Percentiles rank a stretch among this genome's conserved stretches.
These are phyloP conservation scores for Parascotia fuliginaria DNA, from an alignment of 2,888 invertebrate species.

Conservation along the genomic window DNA sequence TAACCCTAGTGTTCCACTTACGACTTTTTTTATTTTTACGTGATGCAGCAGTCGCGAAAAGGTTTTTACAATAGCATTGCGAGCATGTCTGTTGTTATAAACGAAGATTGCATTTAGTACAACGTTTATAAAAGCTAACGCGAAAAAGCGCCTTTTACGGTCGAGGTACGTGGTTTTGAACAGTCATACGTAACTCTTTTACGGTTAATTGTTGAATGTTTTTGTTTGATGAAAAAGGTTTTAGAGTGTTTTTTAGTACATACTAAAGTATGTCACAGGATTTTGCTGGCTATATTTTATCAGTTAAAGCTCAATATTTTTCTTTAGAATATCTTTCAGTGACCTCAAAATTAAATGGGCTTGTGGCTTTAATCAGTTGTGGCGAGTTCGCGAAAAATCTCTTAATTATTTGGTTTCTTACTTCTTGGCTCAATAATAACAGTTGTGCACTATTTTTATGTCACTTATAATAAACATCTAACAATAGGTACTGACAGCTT, in stretches of 20 bases:
- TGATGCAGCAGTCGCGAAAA: constrained; percentile 39
- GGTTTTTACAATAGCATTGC: constrained; percentile 51
- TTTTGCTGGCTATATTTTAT: too few relatives aligned
- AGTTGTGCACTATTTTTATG: too few relatives aligned
- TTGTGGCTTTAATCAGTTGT: too few relatives aligned
- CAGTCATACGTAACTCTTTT: constrained; percentile 19
- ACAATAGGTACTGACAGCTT: too few relatives aligned
- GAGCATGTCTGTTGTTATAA: constrained; percentile 52
- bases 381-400: too few relatives aligned
- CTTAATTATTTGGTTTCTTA: too few relatives aligned
- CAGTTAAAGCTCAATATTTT: too few relatives aligned
- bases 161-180: constrained; percentile 31
- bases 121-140: constrained; percentile 59
- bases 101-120: constrained; percentile 58
- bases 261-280: too few relatives aligned
- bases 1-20: constrained; percentile 15
- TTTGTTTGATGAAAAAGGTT: not conserved
- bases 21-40: constrained; percentile 41
- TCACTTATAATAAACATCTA: too few relatives aligned
- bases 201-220: constrained; percentile 27
- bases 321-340: too few relatives aligned
- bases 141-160: constrained; percentile 54
- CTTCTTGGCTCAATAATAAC: too few relatives aligned
- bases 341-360: too few relatives aligned
- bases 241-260: constrained; percentile 8